Percentiles rank a stretch among this genome's conserved stretches.
These are phyloP conservation scores for Chrysina gloriosa DNA, from an alignment of 2,888 invertebrate genomes.

Conservation along the genomic window DNA sequence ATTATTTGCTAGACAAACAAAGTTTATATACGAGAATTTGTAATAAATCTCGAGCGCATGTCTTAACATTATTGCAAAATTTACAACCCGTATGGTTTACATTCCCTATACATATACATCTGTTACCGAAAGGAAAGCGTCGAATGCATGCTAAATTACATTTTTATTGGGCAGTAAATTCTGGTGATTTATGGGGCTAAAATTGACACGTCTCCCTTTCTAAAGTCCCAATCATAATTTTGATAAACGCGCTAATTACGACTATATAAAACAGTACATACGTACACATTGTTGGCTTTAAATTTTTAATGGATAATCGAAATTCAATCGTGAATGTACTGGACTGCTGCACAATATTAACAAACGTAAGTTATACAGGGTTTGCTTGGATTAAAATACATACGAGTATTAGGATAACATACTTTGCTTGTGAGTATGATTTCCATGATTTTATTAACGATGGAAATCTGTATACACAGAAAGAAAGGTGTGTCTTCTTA, in stretches of 20 bases:
- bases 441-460: too few relatives aligned
- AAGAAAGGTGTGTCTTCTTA: too few relatives aligned
- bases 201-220: neutral
- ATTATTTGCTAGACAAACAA: neutral
- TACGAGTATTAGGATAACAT: too few relatives aligned
- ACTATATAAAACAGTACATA: neutral
- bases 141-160: neutral
- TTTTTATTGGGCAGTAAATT: conserved; percentile 14
- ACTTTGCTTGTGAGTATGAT: too few relatives aligned
- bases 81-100: neutral
- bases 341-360: too few relatives aligned
- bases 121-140: neutral
- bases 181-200: conserved; percentile 6
- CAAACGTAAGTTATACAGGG: too few relatives aligned
- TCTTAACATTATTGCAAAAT: conserved; percentile 13
- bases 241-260: neutral
- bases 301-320: too few relatives aligned
- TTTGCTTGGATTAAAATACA: too few relatives aligned
- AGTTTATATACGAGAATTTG: conserved; percentile 1
- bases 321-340: too few relatives aligned
- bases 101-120: neutral
- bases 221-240: neutral
- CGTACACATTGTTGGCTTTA: too few relatives aligned
- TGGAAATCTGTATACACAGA: too few relatives aligned
- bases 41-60: neutral